phyloP scores from a whole-genome alignment of 23 tunicate species.

The Trididemnum nubilum region DNA sequence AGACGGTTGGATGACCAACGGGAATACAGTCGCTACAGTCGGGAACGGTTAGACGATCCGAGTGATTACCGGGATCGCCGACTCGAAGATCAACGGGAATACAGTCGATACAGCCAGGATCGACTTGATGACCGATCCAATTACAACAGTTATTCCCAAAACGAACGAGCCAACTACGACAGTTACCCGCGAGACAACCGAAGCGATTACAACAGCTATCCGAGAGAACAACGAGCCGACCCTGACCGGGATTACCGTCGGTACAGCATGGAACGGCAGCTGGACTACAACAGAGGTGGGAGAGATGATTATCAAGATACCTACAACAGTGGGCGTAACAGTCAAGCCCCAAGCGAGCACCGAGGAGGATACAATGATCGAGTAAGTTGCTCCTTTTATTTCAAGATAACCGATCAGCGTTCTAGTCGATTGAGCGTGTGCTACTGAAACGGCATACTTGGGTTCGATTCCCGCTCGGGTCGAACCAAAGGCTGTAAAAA shows the following conservation, averaged over 20 bases:
- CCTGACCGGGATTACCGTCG: neutral
- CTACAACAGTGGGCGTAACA: neutral
- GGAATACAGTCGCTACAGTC: conserved; percentile 25
- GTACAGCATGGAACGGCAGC: neutral
- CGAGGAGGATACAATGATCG: neutral
- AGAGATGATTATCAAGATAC: neutral
- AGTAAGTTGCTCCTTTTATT: neutral
- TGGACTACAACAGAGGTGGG: neutral
- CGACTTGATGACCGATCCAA: neutral
- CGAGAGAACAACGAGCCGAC: neutral
- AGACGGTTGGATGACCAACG: conserved; percentile 15
- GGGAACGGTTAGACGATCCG: conserved; percentile 4
- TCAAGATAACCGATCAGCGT: no score
- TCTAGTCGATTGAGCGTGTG: no score
- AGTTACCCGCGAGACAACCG: neutral
- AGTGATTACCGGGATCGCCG: conserved; percentile 16
- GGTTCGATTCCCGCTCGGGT: no score
- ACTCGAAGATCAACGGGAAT: conserved; percentile 1
- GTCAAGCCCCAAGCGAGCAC: neutral
- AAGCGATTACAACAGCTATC: neutral
- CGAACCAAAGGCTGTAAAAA: no score
- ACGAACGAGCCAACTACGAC: neutral
- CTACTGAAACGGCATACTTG: no score
- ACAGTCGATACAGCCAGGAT: conserved; percentile 8
- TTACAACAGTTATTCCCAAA: neutral